These are phyloP conservation scores for Lepidocyrtoides sp. DNA, from an alignment of 2,888 invertebrate genomes.

Conservation along the genomic window DNA sequence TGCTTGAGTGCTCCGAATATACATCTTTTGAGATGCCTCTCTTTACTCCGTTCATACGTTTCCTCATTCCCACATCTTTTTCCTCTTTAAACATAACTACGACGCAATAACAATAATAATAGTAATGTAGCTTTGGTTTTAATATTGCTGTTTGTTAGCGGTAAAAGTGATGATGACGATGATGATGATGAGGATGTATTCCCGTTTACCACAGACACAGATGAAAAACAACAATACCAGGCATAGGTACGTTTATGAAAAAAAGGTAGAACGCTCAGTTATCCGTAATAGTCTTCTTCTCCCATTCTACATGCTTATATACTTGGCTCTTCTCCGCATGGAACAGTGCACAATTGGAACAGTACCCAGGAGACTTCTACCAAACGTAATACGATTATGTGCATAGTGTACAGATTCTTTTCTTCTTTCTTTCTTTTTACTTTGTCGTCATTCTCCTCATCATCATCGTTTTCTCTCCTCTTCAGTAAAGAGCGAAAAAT, in stretches of 20 bases:
- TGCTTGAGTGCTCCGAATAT: conserved; percentile 5
- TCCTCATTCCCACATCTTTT: conserved; percentile 39
- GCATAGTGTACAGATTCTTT: conserved; percentile 71
- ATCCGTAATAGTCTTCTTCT: not conserved
- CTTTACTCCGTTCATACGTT: not conserved
- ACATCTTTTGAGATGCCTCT: not conserved
- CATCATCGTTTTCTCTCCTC: conserved; percentile 32
- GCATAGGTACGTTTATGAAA: not conserved
- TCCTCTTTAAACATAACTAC: conserved; percentile 39
- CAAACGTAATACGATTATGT: conserved; percentile 79
- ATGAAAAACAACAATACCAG: not conserved
- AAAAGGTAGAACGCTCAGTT: conserved; percentile 34
- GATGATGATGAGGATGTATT: not conserved
- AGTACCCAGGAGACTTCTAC: conserved; percentile 72
- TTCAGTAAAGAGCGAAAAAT: conserved; percentile 68
- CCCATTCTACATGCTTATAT: conserved; percentile 23
- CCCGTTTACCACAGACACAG: too few species aligned
- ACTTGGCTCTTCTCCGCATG: conserved; percentile 51
- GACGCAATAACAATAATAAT: conserved; percentile 37
- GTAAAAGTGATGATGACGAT: not conserved
- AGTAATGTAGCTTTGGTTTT: conserved; percentile 48
- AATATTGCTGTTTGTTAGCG: conserved; percentile 36
- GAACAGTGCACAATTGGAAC: conserved; percentile 79
- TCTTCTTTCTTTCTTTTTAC: conserved; percentile 28
- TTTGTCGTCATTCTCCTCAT: conserved; percentile 9